A percentile compares a stretch with the other conserved stretches of the same genome.
These are phyloP conservation scores for Cylindroiulus punctatus DNA, from an alignment of 2,888 invertebrate species.

Conservation along the genomic window DNA sequence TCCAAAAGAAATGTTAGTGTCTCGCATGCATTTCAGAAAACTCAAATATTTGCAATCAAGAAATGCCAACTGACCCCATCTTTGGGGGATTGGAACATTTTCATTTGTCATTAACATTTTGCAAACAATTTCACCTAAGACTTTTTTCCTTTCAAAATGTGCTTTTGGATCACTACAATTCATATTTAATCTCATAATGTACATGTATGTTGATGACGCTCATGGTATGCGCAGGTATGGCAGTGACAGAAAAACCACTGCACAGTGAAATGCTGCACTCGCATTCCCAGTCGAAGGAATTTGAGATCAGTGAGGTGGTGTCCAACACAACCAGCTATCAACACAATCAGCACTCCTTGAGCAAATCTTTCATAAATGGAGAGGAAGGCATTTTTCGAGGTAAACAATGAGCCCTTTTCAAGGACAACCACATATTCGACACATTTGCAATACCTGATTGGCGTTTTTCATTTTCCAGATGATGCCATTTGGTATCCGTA, in stretches of 20 bases:
- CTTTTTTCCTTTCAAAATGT: too few relatives aligned
- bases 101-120: too few relatives aligned
- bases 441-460: not conserved
- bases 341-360: conserved; percentile 16
- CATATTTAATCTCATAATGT: too few relatives aligned
- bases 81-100: too few relatives aligned
- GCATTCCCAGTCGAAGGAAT: conserved; percentile 3
- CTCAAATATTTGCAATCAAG: too few relatives aligned
- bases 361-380: not conserved
- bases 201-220: too few relatives aligned
- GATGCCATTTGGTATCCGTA: conserved; percentile 9
- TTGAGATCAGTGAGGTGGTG: conserved; percentile 29
- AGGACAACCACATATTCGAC: not conserved
- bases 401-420: not conserved
- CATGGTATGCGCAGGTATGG: not conserved
- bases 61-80: too few relatives aligned
- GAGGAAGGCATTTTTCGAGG: conserved; percentile 2
- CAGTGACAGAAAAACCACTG: not conserved
- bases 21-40: too few relatives aligned
- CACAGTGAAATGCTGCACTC: not conserved
- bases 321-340: conserved; percentile 19
- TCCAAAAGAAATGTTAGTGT: too few relatives aligned
- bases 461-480: not conserved
- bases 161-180: too few relatives aligned
- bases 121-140: too few relatives aligned